Evolutionary conservation across 1,140 invertebrate species (phyloP).

Genomic region (Artemia franciscana): DNA sequence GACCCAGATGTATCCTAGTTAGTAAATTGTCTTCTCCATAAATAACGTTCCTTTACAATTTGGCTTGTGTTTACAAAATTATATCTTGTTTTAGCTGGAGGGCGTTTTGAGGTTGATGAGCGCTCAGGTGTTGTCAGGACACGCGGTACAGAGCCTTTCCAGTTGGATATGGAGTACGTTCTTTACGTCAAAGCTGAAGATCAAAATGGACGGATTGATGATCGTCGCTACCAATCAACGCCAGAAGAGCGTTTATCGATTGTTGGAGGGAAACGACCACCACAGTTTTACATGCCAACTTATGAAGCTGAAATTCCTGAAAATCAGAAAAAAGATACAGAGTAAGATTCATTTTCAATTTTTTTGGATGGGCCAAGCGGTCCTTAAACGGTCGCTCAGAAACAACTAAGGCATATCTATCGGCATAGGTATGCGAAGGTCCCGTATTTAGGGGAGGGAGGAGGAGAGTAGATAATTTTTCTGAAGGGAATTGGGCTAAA

Average conservation of each 20-base stretch:
- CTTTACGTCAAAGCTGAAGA: constrained; percentile 87
- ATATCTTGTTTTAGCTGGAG: constrained; percentile 27
- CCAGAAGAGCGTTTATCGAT: constrained; percentile 72
- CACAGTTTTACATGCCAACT: constrained; percentile 77
- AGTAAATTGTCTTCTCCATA: no score
- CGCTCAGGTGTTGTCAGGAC: constrained; percentile 79
- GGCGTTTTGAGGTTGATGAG: constrained; percentile 67
- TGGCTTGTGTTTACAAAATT: not conserved
- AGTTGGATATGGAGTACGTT: constrained; percentile 86
- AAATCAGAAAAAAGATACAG: constrained; percentile 84
- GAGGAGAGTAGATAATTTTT: no score
- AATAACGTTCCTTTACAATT: no score
- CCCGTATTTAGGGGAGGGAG: no score
- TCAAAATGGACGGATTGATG: constrained; percentile 70
- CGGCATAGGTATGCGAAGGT: no score
- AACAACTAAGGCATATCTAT: no score
- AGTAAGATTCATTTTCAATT: constrained; percentile 54
- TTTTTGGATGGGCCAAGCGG: not conserved
- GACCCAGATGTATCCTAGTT: no score
- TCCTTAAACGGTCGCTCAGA: no score
- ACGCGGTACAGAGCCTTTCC: constrained; percentile 66
- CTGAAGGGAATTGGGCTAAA: no score
- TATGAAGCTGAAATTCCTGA: constrained; percentile 85
- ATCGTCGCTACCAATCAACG: constrained; percentile 65
- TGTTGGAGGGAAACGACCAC: constrained; percentile 72